phyloP scores from a whole-genome alignment of 2,797 vertebrate species.

The Ctenosaura bakeri region DNA sequence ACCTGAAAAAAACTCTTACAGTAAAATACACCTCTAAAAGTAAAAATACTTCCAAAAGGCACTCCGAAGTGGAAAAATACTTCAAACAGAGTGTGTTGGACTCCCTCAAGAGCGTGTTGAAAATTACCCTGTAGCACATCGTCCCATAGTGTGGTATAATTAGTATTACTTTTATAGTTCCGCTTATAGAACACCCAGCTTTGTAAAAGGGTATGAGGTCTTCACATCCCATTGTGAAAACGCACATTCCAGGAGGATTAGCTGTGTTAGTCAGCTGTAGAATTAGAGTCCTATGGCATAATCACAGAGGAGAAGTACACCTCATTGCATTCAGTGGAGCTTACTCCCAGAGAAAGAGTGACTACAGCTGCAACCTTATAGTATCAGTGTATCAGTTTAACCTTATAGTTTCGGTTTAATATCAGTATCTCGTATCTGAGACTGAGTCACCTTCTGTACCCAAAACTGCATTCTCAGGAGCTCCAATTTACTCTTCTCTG shows the following conservation, averaged over 20 bases:
- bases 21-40: too few species aligned
- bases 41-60: constrained; percentile 1
- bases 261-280: background rate
- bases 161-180: constrained; percentile 3
- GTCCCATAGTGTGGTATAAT: constrained; percentile 9
- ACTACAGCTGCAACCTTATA: background rate
- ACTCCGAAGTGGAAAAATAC: constrained; percentile 18
- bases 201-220: background rate
- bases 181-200: background rate
- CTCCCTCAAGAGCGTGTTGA: background rate
- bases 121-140: constrained; percentile 30
- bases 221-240: constrained; percentile 2
- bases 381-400: background rate
- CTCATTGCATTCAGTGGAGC: background rate
- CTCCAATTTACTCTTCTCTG: background rate
- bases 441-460: background rate
- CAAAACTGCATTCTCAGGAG: background rate
- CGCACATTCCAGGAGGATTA: background rate
- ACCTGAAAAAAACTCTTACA: constrained; percentile 5
- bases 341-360: background rate
- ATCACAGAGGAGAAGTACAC: background rate
- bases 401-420: background rate
- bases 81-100: background rate
- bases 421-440: background rate
- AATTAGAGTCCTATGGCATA: background rate